Base-by-base conservation (phyloP, 2,113 vertebrate genomes). In the Hemiprocne comata region DNA sequence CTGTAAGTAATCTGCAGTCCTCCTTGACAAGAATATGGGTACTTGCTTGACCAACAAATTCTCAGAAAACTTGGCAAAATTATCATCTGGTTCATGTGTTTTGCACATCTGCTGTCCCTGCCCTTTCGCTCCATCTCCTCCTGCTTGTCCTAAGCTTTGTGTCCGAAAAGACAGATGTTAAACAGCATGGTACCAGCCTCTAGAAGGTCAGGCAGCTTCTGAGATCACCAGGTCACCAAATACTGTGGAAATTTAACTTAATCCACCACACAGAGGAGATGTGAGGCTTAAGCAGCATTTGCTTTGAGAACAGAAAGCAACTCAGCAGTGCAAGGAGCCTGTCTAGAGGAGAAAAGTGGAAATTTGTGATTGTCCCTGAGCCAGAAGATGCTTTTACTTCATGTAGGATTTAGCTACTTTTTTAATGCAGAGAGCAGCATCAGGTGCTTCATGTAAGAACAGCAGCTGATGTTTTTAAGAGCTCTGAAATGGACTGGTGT, bases 181-280 rank as follows among this genome's bases (percentile, higher is more conserved):
- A 40, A 17, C 31, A 7, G 1, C 1, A 1, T 10, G 54, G 40
- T 82, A 11, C 34, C 25, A 0, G 1, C 18, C 55, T 61, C 28
- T 4, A 3, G 85, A n/a, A 82, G 87, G 78, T 82, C 85, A 34
- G 42, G 19, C 70, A 72, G 76, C 50, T 40, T 18, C 38, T 33
- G 70, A 17, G 53, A 58, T 29, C 33, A 6, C 60, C 17, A 4
- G 42, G 62, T 65, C 64, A 12, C 75, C 75, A 40, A 25, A 38
- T 5, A 8, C 4, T 1, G 74, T 90, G 92, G 71, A 78, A 62
- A 65, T 24, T 25, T 31, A 19, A 55, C 73, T 54, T 71, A 9
- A 36, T n/a, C 40, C 62, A 8, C 28, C 80, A 8, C 64, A 3
- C 5, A 12, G 54, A 67, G 54, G 75, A 77, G 80, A 70, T 9